Percentiles rank a stretch among this genome's conserved stretches.
Conservation (phyloP, 2,797 vertebrate genomes). For the Luscinia megarhynchos region DNA sequence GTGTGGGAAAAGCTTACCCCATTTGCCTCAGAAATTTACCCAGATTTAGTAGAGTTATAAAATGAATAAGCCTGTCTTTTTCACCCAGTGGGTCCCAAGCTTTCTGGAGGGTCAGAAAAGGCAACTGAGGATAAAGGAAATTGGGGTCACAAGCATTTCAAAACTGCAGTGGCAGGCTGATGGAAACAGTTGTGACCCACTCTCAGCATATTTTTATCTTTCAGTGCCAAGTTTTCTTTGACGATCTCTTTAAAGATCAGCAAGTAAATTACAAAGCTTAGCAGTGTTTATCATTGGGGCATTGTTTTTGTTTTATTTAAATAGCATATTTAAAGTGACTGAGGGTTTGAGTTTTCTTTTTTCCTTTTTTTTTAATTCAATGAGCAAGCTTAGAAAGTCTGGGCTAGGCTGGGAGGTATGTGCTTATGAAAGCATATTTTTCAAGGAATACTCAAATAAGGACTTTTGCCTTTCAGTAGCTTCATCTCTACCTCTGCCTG, state of each 20-base stretch:
- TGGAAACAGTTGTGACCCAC: neutral
- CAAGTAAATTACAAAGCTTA: neutral
- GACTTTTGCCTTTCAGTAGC: slow-evolving; percentile 17
- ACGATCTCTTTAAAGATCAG: neutral
- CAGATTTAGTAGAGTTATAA: neutral
- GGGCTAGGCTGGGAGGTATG: neutral
- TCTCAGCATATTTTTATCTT: neutral
- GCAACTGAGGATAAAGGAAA: slow-evolving; percentile 42
- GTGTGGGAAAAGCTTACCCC: slow-evolving; percentile 23
- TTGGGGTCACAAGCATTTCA: slow-evolving; percentile 11
- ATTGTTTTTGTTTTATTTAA: slow-evolving; percentile 16
- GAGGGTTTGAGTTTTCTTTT: neutral
- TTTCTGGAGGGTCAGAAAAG: slow-evolving; percentile 29
- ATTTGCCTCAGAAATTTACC: slow-evolving; percentile 32
- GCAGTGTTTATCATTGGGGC: neutral
- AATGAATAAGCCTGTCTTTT: neutral
- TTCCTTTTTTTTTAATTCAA: neutral
- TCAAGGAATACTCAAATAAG: neutral
- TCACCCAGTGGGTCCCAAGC: neutral
- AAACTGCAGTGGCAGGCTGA: slow-evolving; percentile 2
- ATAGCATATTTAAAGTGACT: neutral
- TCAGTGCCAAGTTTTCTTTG: slow-evolving; percentile 3
- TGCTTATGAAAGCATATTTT: slow-evolving; percentile 42
- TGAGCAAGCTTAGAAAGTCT: neutral
- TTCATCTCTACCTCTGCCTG: neutral